Conservation (phyloP, 2,113 vertebrate genomes). For the Prionailurus viverrinus region DNA sequence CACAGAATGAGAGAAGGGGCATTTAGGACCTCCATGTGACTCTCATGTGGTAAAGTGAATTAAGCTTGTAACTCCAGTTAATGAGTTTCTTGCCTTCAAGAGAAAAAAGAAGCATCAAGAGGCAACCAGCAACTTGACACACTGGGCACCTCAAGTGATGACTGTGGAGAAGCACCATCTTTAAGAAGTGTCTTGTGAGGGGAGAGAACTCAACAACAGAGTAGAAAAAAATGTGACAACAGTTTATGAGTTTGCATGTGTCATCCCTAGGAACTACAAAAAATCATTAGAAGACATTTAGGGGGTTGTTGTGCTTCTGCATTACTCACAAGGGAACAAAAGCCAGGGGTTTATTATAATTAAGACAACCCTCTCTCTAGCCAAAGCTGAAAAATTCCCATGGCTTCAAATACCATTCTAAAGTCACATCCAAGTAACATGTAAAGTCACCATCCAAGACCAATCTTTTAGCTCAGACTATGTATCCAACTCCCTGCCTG, state of each 20-base stretch:
- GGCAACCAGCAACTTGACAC: not conserved
- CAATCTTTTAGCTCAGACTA: not conserved
- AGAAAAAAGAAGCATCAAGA: not conserved
- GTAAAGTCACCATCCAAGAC: not conserved
- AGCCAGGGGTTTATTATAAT: not conserved
- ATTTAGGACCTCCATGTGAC: no score
- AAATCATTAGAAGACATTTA: not conserved
- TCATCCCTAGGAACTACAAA: not conserved
- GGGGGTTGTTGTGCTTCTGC: not conserved
- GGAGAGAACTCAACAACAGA: not conserved
- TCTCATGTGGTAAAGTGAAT: not conserved
- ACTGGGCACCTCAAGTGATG: no score
- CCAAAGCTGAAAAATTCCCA: conserved; percentile 17
- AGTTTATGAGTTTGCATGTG: not conserved
- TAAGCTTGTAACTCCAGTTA: not conserved
- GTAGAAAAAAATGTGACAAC: not conserved
- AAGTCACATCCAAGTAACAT: not conserved
- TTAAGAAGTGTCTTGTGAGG: not conserved
- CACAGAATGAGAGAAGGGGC: not conserved
- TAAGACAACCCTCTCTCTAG: not conserved
- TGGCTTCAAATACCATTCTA: not conserved
- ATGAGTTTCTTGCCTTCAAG: not conserved
- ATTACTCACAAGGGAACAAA: not conserved
- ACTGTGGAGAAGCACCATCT: not conserved
- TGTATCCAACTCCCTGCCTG: not conserved